Conservation (phyloP, 2,888 invertebrate genomes). For the Danaus chrysippus region DNA sequence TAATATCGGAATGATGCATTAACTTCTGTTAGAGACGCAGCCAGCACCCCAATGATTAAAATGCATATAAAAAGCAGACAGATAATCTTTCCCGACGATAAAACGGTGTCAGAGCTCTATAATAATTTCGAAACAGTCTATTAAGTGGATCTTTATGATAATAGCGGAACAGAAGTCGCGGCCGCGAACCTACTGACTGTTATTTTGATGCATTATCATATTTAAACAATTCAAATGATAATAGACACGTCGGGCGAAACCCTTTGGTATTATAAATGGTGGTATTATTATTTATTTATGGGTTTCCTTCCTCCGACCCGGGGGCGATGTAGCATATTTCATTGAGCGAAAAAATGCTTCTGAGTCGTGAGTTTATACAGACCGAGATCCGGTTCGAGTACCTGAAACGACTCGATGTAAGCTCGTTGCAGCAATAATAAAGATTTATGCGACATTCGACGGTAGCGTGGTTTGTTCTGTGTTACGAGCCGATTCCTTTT, state of each 20-base stretch:
- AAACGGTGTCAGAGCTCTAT: slow-evolving; percentile 69
- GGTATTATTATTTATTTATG: slow-evolving; percentile 80
- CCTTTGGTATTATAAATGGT: slow-evolving; percentile 79
- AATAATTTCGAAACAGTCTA: slow-evolving; percentile 77
- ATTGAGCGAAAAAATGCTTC: slow-evolving; percentile 75
- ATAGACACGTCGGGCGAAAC: slow-evolving; percentile 77
- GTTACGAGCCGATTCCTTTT: slow-evolving; percentile 76
- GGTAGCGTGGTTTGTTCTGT: slow-evolving; percentile 77
- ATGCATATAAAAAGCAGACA: slow-evolving; percentile 46
- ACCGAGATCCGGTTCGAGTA: slow-evolving; percentile 72
- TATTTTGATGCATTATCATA: slow-evolving; percentile 79
- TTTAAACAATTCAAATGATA: slow-evolving; percentile 79
- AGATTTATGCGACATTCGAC: slow-evolving; percentile 78
- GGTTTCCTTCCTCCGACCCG: slow-evolving; percentile 72
- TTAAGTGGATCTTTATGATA: slow-evolving; percentile 78
- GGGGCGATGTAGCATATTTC: slow-evolving; percentile 75
- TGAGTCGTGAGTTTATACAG: slow-evolving; percentile 74
- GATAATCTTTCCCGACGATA: slow-evolving; percentile 58
- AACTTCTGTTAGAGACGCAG: slow-evolving; percentile 42
- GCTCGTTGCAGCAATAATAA: slow-evolving; percentile 78
- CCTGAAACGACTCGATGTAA: slow-evolving; percentile 74
- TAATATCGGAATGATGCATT: slow-evolving; percentile 24
- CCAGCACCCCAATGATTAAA: slow-evolving; percentile 46
- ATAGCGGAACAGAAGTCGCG: slow-evolving; percentile 75
- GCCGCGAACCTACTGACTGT: slow-evolving; percentile 69